These are phyloP conservation scores for Dryas iulia DNA, from an alignment of 1,140 invertebrate genomes.

Conservation along the genomic window DNA sequence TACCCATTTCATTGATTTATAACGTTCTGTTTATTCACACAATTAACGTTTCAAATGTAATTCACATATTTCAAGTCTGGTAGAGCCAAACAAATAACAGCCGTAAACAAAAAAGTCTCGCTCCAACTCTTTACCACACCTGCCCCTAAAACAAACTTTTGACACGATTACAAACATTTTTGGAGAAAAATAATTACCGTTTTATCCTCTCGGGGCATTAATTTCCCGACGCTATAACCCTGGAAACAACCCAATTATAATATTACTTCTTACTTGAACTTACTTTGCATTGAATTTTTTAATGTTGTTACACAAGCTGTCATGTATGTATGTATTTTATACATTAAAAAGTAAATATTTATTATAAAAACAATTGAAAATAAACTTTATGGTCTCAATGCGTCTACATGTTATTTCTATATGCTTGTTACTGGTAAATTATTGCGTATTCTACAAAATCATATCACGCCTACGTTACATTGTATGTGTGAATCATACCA, in stretches of 20 bases:
- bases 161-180: constrained; percentile 62
- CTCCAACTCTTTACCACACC: constrained; percentile 62
- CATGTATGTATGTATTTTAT: background rate
- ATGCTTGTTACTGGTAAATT: background rate
- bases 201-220: constrained; percentile 71
- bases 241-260: constrained; percentile 69
- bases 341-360: background rate
- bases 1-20: too few species aligned
- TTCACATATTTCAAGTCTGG: background rate
- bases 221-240: constrained; percentile 65
- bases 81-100: constrained; percentile 26
- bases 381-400: background rate
- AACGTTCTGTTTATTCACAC: too few species aligned
- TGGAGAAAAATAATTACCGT: constrained; percentile 68
- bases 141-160: constrained; percentile 69
- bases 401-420: background rate
- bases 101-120: constrained; percentile 21
- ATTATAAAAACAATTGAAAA: background rate
- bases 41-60: constrained; percentile 14
- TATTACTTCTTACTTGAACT: constrained; percentile 49
- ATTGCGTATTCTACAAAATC: background rate
- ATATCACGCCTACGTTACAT: background rate
- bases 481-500: background rate
- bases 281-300: background rate
- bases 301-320: background rate